These are phyloP conservation scores for Lepisosteus osseus DNA, from an alignment of 2,113 vertebrate species.

Conservation along the genomic window DNA sequence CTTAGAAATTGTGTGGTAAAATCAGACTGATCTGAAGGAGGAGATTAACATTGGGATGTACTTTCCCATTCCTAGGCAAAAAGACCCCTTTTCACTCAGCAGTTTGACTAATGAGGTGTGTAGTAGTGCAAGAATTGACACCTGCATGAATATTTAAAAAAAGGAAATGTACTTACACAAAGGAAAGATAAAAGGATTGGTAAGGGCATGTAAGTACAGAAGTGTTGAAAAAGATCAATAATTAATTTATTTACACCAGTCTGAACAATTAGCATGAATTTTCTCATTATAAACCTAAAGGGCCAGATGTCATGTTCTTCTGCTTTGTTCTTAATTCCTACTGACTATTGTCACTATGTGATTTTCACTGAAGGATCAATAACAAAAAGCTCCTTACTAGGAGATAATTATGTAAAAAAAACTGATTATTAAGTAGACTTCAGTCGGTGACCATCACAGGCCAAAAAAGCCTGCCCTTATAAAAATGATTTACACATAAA, in stretches of 20 bases:
- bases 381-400: too few species aligned
- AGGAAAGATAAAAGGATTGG: conserved; percentile 67
- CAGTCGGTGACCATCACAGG: too few species aligned
- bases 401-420: too few species aligned
- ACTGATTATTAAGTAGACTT: too few species aligned
- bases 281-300: conserved; percentile 62
- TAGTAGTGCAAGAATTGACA: conserved; percentile 35
- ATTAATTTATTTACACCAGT: conserved; percentile 76
- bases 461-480: too few species aligned
- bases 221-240: conserved; percentile 69
- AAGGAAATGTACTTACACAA: conserved; percentile 63
- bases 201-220: conserved; percentile 70
- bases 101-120: conserved; percentile 41
- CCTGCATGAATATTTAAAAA: conserved; percentile 50
- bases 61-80: too few species aligned
- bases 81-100: too few species aligned
- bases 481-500: too few species aligned
- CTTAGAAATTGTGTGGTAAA: too few species aligned
- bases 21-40: too few species aligned
- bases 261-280: conserved; percentile 71
- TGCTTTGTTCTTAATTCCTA: conserved; percentile 54
- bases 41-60: too few species aligned
- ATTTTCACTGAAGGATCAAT: conserved; percentile 23
- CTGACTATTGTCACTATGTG: conserved; percentile 62
- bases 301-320: conserved; percentile 26